Evolutionary conservation across 2,888 invertebrate species (phyloP), one percentile per base, ranked within the genome.

Genomic region (Rhagonycha lutea): DNA sequence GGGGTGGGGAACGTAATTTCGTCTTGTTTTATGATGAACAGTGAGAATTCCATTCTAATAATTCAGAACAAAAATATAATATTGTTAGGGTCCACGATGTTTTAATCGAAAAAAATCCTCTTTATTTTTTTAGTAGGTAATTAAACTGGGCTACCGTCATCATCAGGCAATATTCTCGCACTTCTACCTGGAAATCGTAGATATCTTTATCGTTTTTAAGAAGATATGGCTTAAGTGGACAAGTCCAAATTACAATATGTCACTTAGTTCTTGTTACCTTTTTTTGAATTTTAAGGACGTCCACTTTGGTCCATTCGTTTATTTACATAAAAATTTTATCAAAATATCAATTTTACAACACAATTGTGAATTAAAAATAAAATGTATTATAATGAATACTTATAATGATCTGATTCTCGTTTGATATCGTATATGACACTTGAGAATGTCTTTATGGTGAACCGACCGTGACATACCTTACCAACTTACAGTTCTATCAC

Each of bases 401-500:
- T 73, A 76, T 76, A 73, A 73, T 14, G 70, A 70, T 76, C 73
- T 73, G 68, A 70, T 71, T 76, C 68, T 74, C 47, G 73, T 61
- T 72, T 69, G 71, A 69, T 77, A 80, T 76, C 80, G 73, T 78
- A 78, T 75, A 80, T 81, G 82, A 81, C 79, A 79, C 76, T 78
- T 75, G 79, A 79, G 81, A 82, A 82, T 81, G 81, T 80, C 81
- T 81, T 82, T 81, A 77, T 75, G 75, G 77, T 74, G 78, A 72
- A 80, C 82, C 82, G 82, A 82, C 80, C 78, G 79, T 77, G 78
- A 77, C 76, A 79, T 79, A 79, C 78, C 80, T 77, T 74, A 76
- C 65, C 71, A n/a, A 73, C 60, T 32, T 75, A 77, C 79, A 76
- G 79, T 71, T 70, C 70, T 23, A 74, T 70, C 72, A 78, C 76